Conservation (phyloP, 2,113 vertebrate genomes). For the Phycodurus eques region DNA sequence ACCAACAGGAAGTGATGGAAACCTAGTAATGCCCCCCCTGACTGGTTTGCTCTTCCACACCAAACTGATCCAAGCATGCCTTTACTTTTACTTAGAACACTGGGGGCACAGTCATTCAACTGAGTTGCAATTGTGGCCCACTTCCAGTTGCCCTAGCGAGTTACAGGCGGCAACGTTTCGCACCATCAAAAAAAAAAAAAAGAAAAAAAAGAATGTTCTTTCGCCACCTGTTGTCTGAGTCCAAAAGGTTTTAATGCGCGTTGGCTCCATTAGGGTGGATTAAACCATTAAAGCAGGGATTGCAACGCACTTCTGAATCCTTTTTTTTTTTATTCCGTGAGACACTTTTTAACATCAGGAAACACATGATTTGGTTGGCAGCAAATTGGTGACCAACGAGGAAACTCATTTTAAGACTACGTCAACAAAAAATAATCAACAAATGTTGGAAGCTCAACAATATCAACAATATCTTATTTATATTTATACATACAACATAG, state of each 20-base stretch:
- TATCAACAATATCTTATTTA: conserved; percentile 67
- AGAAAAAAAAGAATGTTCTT: neutral
- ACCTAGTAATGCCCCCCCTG: too few species aligned
- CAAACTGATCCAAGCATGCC: neutral
- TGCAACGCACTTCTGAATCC: conserved; percentile 45
- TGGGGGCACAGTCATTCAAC: neutral
- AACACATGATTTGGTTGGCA: conserved; percentile 67
- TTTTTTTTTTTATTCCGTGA: conserved; percentile 49
- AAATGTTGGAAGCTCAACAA: conserved; percentile 63
- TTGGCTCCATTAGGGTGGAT: conserved; percentile 44
- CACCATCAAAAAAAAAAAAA: neutral
- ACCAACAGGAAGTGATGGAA: neutral
- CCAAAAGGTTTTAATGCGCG: conserved; percentile 22
- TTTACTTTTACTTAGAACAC: neutral
- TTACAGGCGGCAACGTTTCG: neutral
- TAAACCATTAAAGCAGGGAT: conserved; percentile 50
- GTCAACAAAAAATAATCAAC: conserved; percentile 45
- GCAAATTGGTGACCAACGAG: conserved; percentile 60
- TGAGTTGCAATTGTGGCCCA: neutral
- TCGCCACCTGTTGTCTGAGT: conserved; percentile 32
- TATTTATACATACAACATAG: conserved; percentile 70
- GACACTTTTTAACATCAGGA: conserved; percentile 44
- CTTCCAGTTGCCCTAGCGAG: neutral
- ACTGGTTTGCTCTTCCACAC: neutral
- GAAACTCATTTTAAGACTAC: conserved; percentile 62